Percentiles rank a stretch among this genome's conserved stretches.
Evolutionary conservation across 2,797 vertebrate genomes (phyloP).

Genomic region (Crenuchus spilurus): DNA sequence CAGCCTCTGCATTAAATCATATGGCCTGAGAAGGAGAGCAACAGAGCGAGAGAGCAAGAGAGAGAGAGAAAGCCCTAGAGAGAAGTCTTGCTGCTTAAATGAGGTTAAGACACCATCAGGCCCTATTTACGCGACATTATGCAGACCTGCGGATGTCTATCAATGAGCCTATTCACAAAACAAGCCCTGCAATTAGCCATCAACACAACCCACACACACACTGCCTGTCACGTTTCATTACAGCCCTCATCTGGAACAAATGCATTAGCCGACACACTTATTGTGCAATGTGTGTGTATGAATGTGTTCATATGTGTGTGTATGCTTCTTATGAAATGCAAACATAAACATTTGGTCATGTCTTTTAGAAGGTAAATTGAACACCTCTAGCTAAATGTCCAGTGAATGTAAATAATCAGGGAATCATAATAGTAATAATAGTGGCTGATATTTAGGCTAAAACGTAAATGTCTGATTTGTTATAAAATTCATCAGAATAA

Average conservation of each 20-base stretch:
- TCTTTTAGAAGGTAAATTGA: conserved; percentile 3
- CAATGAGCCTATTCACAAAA: conserved; percentile 57
- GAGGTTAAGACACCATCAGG: conserved; percentile 58
- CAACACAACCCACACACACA: conserved; percentile 45
- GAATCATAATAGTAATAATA: too few species aligned
- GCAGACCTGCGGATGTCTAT: conserved; percentile 56
- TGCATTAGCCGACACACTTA: conserved; percentile 56
- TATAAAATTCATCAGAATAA: too few species aligned
- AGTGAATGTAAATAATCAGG: too few species aligned
- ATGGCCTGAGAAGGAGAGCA: conserved; percentile 22
- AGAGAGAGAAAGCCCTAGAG: conserved; percentile 1
- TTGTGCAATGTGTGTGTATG: conserved; percentile 39
- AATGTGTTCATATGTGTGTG: conserved; percentile 1
- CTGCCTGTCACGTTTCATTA: conserved; percentile 60
- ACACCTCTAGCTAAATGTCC: not conserved
- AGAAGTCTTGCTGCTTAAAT: conserved; percentile 50
- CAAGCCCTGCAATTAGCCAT: conserved; percentile 59
- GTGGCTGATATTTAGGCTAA: too few species aligned
- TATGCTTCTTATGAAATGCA: conserved; percentile 21
- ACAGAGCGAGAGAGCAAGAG: not conserved
- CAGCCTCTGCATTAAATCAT: conserved; percentile 42
- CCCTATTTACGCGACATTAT: conserved; percentile 57
- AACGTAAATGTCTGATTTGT: too few species aligned
- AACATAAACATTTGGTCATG: conserved; percentile 29
- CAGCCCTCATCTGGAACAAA: conserved; percentile 53